phyloP scores from a whole-genome alignment of 1,140 invertebrate genomes.

The Diabrotica undecimpunctata region DNA sequence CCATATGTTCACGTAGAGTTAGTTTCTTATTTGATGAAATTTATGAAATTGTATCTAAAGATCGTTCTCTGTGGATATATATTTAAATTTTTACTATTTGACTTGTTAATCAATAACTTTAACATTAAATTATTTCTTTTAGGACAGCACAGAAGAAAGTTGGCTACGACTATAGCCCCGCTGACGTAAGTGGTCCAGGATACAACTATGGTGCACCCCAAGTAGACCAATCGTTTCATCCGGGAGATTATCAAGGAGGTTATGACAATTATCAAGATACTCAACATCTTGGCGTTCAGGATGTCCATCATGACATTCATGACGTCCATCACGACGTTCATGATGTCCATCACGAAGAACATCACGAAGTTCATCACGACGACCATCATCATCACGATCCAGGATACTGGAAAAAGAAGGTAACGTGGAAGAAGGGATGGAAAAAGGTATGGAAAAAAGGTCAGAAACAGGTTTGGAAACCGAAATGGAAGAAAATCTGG shows the following conservation, averaged over 20 bases:
- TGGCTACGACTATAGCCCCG: constrained; percentile 25
- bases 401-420: constrained; percentile 60
- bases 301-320: constrained; percentile 6
- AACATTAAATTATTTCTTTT: neutral
- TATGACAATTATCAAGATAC: constrained; percentile 11
- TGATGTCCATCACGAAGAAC: constrained; percentile 28
- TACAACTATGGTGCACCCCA: neutral
- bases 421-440: constrained; percentile 64
- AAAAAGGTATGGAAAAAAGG: constrained; percentile 55
- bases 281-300: neutral
- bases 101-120: neutral
- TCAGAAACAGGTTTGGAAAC: constrained; percentile 62
- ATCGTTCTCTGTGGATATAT: no score
- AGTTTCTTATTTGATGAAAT: no score
- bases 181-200: constrained; percentile 1
- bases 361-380: constrained; percentile 40
- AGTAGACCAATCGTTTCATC: neutral
- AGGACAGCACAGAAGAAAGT: constrained; percentile 25
- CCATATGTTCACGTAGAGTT: no score
- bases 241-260: neutral
- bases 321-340: constrained; percentile 4
- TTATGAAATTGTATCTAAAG: no score
- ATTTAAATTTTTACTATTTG: neutral
- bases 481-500: constrained; percentile 59
- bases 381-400: constrained; percentile 50